These are phyloP conservation scores for Andricus curvator DNA, from an alignment of 2,888 invertebrate genomes.

Conservation along the genomic window DNA sequence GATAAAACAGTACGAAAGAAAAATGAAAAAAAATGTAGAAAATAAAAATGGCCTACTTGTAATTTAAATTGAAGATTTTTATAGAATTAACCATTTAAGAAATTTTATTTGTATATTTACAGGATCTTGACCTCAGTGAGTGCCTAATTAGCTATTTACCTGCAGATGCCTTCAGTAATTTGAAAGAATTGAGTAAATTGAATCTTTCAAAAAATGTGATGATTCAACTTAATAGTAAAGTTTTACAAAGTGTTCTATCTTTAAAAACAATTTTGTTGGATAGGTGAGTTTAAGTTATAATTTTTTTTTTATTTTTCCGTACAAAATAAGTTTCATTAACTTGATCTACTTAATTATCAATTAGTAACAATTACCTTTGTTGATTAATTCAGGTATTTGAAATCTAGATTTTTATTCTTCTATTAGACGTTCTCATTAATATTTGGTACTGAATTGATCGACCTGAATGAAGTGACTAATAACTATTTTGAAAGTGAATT, in stretches of 20 bases:
- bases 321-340: too few species aligned
- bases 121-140: constrained; percentile 26
- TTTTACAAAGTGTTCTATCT: constrained; percentile 55
- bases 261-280: constrained; percentile 62
- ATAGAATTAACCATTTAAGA: neutral
- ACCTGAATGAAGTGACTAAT: neutral
- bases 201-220: constrained; percentile 71
- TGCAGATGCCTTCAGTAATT: constrained; percentile 63
- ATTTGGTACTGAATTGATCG: neutral
- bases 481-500: neutral
- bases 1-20: too few species aligned
- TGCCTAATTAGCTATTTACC: constrained; percentile 51
- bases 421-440: neutral
- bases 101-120: neutral
- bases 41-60: too few species aligned
- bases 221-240: constrained; percentile 61
- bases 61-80: neutral
- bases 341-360: too few species aligned
- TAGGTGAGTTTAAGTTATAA: constrained; percentile 57
- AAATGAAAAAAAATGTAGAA: too few species aligned
- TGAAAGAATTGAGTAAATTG: constrained; percentile 66
- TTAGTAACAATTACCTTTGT: too few species aligned
- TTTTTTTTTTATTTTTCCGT: neutral
- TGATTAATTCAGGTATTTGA: too few species aligned
- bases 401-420: neutral